A percentile compares a stretch with the other conserved stretches of the same genome.
Conservation (phyloP, 1,140 invertebrate genomes). For the Solenopsis fugax region DNA sequence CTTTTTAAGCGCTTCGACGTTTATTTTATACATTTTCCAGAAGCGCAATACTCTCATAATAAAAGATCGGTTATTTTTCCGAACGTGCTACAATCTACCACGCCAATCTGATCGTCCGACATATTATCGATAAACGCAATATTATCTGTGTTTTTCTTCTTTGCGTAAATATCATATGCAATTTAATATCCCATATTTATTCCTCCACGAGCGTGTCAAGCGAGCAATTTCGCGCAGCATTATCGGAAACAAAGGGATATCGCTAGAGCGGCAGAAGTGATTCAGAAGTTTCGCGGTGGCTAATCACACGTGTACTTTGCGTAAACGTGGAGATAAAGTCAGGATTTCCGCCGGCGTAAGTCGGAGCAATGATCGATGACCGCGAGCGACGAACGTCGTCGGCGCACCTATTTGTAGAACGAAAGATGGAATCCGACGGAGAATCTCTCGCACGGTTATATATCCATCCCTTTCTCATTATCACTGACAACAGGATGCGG, state of each 20-base stretch:
- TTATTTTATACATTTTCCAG: slow-evolving; percentile 9
- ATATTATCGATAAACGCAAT: slow-evolving; percentile 37
- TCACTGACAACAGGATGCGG: slow-evolving; percentile 55
- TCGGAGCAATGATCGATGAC: slow-evolving; percentile 6
- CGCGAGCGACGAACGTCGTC: slow-evolving; percentile 1
- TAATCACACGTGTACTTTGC: slow-evolving; percentile 27
- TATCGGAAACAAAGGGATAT: slow-evolving; percentile 10
- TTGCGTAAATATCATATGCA: slow-evolving; percentile 12
- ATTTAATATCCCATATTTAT: slow-evolving; percentile 52
- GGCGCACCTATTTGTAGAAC: slow-evolving; percentile 1
- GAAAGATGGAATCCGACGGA: background rate
- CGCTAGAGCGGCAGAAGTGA: slow-evolving; percentile 4
- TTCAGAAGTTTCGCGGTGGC: slow-evolving; percentile 6
- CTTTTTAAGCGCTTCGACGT: background rate
- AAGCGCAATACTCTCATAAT: background rate
- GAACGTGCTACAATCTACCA: background rate
- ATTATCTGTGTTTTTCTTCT: background rate
- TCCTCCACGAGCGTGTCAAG: slow-evolving; percentile 9
- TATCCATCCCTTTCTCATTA: slow-evolving; percentile 30
- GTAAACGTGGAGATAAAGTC: slow-evolving; percentile 4
- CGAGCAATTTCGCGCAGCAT: slow-evolving; percentile 15
- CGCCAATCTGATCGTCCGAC: slow-evolving; percentile 10
- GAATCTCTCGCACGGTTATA: background rate
- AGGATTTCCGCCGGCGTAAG: slow-evolving; percentile 14
- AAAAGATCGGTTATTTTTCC: slow-evolving; percentile 7